A percentile compares a stretch with the other conserved stretches of the same genome.
Conservation (phyloP, 2,113 vertebrate species). For the Talpa occidentalis region DNA sequence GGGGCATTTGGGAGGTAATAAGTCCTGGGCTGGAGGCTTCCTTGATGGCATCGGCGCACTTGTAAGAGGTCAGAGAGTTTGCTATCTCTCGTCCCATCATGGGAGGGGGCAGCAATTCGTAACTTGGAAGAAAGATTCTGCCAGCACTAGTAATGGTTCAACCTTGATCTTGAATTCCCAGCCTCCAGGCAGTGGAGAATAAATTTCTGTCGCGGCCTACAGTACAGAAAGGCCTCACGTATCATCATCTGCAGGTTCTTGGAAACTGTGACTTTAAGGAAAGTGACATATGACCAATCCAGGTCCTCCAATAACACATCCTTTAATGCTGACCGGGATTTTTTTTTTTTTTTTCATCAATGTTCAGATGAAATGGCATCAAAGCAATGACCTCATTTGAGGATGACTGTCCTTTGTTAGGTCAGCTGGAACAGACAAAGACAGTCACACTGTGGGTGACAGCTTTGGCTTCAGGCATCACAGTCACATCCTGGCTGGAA, state of each 20-base stretch:
- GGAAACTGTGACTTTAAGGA: no score
- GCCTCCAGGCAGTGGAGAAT: background rate
- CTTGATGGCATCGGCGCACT: no score
- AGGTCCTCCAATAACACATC: no score
- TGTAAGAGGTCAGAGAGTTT: background rate
- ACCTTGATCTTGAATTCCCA: background rate
- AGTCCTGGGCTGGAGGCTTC: background rate
- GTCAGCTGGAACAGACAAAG: background rate
- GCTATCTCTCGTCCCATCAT: background rate
- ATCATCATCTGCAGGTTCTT: no score
- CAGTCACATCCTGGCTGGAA: background rate
- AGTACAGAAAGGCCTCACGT: background rate
- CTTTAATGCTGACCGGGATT: no score
- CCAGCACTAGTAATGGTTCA: background rate
- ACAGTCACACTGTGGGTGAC: background rate
- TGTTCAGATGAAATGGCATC: no score
- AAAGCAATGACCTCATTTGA: no score
- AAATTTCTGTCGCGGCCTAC: background rate
- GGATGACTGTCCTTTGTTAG: background rate
- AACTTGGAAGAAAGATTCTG: background rate
- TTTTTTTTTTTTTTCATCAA: no score
- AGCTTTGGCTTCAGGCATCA: background rate
- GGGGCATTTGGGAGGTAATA: background rate
- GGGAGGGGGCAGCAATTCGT: background rate
- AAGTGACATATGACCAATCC: no score